Conservation (phyloP, 2,888 invertebrate species). For the Eucera pruinosa region DNA sequence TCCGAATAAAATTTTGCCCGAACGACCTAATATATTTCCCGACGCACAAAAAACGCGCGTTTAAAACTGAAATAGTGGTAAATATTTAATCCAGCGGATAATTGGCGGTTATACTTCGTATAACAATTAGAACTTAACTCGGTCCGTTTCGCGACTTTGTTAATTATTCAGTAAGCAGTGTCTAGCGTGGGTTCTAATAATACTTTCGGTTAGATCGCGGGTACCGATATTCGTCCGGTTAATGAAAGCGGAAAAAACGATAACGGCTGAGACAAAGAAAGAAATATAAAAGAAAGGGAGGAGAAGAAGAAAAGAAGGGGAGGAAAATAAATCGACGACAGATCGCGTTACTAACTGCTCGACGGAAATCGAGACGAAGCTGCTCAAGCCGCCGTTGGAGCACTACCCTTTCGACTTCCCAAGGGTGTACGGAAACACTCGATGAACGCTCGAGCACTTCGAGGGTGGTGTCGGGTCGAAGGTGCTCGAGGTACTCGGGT, state of each 20-base stretch:
- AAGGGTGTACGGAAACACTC: slow-evolving; percentile 67
- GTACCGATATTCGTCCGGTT: slow-evolving; percentile 13
- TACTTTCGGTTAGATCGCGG: slow-evolving; percentile 32
- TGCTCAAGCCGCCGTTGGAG: slow-evolving; percentile 60
- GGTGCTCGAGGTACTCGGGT: slow-evolving; percentile 65
- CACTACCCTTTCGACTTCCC: slow-evolving; percentile 59
- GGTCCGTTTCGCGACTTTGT: slow-evolving; percentile 24
- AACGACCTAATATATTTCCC: not conserved
- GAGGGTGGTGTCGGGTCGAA: slow-evolving; percentile 69
- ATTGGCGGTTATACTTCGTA: not conserved
- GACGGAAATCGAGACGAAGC: slow-evolving; percentile 67
- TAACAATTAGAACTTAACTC: slow-evolving; percentile 24
- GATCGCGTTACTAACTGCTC: slow-evolving; percentile 68
- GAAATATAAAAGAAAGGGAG: not conserved
- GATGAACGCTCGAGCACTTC: slow-evolving; percentile 67
- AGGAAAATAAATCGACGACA: slow-evolving; percentile 58
- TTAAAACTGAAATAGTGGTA: not conserved
- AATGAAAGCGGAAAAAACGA: not conserved
- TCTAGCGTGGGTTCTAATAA: slow-evolving; percentile 49
- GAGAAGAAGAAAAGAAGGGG: not conserved
- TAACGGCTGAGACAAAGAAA: not conserved
- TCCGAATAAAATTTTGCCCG: too few relatives aligned
- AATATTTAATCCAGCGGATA: slow-evolving; percentile 19
- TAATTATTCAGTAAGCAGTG: slow-evolving; percentile 44
- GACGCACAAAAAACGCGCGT: too few relatives aligned